Evolutionary conservation across 2,888 invertebrate species (phyloP), one percentile per base, ranked within the genome.

Genomic region (Conchocele bisecta): DNA sequence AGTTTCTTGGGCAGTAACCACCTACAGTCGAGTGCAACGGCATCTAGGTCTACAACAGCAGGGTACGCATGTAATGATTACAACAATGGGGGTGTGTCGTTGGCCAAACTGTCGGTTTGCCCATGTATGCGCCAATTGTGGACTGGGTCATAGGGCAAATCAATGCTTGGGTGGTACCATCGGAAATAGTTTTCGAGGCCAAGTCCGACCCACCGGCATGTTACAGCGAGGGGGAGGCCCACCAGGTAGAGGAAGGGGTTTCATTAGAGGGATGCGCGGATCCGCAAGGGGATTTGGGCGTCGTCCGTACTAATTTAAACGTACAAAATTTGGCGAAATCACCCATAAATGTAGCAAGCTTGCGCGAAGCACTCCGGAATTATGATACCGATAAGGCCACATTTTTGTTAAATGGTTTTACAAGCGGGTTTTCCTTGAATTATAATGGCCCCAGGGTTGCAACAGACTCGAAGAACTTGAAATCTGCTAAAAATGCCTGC

Each of bases 31-130:
- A 46, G 22, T 46, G 4, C 17, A 46, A 35, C 11, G 11, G 37
- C n/a, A n/a, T 24, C 22, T 15, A 13, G 29, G 29, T 6, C 24
- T 29, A 51, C 33, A 26, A 31, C 46, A 39, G n/a, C n/a, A n/a
- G n/a, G n/a, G n/a, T 60, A 48, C n/a, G 22, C 56, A 13, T 71
- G 64, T 37, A 28, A 29, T 28, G 70, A 44, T 7, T 71, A 33
- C 28, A 65, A 65, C 31, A 65, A n/a, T 46, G 13, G 70, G 60
- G 13, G 3, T 11, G 13, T 65, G 65, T n/a, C 41, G 20, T 20
- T 60, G 71, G 59, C 46, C 41, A 13, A 50, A 54, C 29, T 71
- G 71, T 50, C 35, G 50, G 20, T 71, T 66, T 44, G n/a, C 41
- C 7, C 65, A 70, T 51, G 17, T 57, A 2, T 64, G 57, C 31